Evolutionary conservation across 2,888 invertebrate genomes (phyloP).

Genomic region (Scaptomyza flava): DNA sequence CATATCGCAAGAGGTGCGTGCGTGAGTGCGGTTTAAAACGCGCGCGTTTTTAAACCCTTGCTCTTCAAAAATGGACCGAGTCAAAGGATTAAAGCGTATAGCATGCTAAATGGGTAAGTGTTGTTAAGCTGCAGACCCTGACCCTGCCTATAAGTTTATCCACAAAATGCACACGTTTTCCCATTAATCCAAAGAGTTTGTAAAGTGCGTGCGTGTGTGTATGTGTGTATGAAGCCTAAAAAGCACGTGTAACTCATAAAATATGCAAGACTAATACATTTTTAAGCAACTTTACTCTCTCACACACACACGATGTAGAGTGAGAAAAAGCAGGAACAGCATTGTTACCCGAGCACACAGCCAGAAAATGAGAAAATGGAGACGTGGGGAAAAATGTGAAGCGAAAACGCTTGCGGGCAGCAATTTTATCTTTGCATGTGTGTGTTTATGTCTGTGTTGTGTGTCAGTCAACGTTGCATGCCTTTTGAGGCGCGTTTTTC

Average conservation of each 20-base stretch:
- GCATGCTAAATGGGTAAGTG: constrained; percentile 67
- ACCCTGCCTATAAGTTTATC: constrained; percentile 24
- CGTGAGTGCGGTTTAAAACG: constrained; percentile 29
- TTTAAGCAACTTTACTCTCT: constrained; percentile 45
- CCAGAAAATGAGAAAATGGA: not conserved
- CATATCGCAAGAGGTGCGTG: constrained; percentile 7
- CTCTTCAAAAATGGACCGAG: constrained; percentile 33
- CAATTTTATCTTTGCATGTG: constrained; percentile 35
- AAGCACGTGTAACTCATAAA: constrained; percentile 54
- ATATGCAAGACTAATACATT: constrained; percentile 64
- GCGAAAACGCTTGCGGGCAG: constrained; percentile 30
- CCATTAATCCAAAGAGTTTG: constrained; percentile 60
- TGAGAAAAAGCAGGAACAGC: not conserved
- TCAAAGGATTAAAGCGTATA: constrained; percentile 52
- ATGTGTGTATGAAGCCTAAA: constrained; percentile 30
- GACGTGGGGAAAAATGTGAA: not conserved
- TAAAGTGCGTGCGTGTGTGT: constrained; percentile 11
- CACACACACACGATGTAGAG: not conserved
- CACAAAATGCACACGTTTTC: constrained; percentile 11
- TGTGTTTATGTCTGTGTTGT: constrained; percentile 7
- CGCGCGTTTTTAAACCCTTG: constrained; percentile 42
- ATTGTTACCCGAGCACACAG: constrained; percentile 5
- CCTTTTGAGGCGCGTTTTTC: constrained; percentile 41
- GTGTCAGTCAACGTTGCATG: constrained; percentile 24
- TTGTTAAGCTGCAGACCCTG: not conserved